Evolutionary conservation across 2,888 invertebrate species (phyloP), one percentile per base, ranked within the genome.

Genomic region (Eupithecia subumbrata): DNA sequence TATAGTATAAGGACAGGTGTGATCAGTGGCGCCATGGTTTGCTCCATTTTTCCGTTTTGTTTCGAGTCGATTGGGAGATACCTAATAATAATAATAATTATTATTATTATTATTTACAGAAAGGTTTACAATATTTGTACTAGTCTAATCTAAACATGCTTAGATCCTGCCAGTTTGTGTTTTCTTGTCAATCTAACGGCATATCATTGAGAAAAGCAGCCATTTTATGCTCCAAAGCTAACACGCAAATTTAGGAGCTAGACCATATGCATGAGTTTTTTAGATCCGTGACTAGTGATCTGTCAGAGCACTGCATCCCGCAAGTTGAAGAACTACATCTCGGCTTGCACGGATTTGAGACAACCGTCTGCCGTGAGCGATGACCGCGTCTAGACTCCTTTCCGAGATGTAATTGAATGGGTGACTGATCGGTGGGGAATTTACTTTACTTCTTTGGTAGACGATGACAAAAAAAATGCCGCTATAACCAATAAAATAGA

Each of bases 261-360:
- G 30, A 30, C 30, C 16, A 16, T 5, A 45, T 16, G 5, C n/a
- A 48, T 48, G 37, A n/a, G 48, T 11, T 56, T 56, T 11, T n/a
- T 22, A n/a, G 52, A 22, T 56, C 22, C 22, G 52, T 87, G 89
- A 89, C 87, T 87, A 88, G 89, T 88, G 88, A 89, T 87, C 88
- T 86, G 90, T 90, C 90, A 88, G 84, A 25, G 60, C 77, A 79
- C 79, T 82, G 78, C 79, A 84, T 82, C 84, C 76, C 83, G 81
- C 78, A 22, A n/a, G 40, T 40, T 25, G 60, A 60, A 60, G 56
- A 22, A 56, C 76, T 71, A 56, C 2, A 60, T 68, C 76, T 72
- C 69, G 76, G 87, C 88, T 90, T 90, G 90, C 91, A 86, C 84
- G 88, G 91, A 91, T 91, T 90, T 88, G 82, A 85, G 84, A 84